Conservation (phyloP, 2,888 invertebrate species). For the Athalia rosae region DNA sequence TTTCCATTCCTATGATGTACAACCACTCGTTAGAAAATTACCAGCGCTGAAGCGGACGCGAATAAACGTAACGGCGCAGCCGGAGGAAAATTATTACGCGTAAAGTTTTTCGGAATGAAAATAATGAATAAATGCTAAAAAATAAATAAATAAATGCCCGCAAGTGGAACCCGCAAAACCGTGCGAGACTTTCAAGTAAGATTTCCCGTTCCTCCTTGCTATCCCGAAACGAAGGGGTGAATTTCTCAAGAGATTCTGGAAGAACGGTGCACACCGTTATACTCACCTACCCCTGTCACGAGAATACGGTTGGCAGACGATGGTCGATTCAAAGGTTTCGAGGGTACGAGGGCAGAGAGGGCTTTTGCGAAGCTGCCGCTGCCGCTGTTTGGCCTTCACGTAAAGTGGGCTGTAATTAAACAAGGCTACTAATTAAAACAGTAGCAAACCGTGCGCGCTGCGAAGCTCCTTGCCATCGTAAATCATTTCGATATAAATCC, state of each 20-base stretch:
- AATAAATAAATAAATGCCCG: not conserved
- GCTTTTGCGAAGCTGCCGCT: slow-evolving; percentile 4
- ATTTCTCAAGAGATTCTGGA: slow-evolving; percentile 29
- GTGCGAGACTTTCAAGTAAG: slow-evolving; percentile 45
- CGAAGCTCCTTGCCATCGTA: slow-evolving; percentile 43
- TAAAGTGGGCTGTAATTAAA: slow-evolving; percentile 49
- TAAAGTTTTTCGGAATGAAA: not conserved
- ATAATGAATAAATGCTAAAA: no score
- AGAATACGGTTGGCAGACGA: slow-evolving; percentile 25
- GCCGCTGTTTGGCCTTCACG: slow-evolving; percentile 2
- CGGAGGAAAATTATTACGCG: not conserved
- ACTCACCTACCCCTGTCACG: slow-evolving; percentile 14
- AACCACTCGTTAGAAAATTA: slow-evolving; percentile 20
- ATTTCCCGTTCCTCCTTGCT: slow-evolving; percentile 33
- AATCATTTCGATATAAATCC: slow-evolving; percentile 48
- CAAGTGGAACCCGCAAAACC: slow-evolving; percentile 18
- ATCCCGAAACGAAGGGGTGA: slow-evolving; percentile 28
- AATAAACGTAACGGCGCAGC: not conserved
- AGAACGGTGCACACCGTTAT: not conserved
- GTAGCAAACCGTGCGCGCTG: slow-evolving; percentile 45
- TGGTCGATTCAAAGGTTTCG: slow-evolving; percentile 38
- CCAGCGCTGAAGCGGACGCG: not conserved
- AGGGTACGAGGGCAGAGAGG: slow-evolving; percentile 32
- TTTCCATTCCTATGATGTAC: not conserved
- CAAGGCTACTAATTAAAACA: slow-evolving; percentile 51